Evolutionary conservation across 1,140 invertebrate genomes (phyloP), one percentile per base, ranked within the genome.

Genomic region (Muscidifurax raptorellus): DNA sequence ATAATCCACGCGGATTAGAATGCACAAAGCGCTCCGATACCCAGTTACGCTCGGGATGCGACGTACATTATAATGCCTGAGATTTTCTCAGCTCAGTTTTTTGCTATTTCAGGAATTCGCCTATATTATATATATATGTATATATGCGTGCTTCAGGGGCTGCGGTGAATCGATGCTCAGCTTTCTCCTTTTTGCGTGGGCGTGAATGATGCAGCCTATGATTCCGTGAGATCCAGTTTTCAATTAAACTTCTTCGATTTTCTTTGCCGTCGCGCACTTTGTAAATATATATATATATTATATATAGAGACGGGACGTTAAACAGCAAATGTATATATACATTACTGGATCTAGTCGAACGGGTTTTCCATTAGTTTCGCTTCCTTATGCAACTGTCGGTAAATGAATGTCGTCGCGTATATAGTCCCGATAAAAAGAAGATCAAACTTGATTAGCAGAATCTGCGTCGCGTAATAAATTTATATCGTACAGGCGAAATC

Each of bases 11-110:
- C 22, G 80, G 69, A 87, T 90, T 90, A 88, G 87, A 90, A 90
- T 90, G 90, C 88, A 87, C 90, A 89, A 59, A 86, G 84, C 71
- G 88, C 81, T 86, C 88, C 87, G 86, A 88, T 90, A 87, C 87
- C 82, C 86, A 86, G 85, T 88, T 89, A 89, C 87, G 87, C 86
- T 59, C 86, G 87, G 80, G 88, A 88, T 89, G n/a, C n/a, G 89
- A 88, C 88, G 88, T 10, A 22, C n/a, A 59, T 40, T 40, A 59
- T 59, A 59, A 59, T 59, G 71, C 32, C 71, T 59, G 71, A n/a
- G 30, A 74, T 81, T 27, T 82, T 74, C 71, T 74, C 71, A 32
- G 30, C 22, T n/a, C n/a, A 1, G 71, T 74, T 74, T 74, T 40
- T 40, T 40, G 71, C 71, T 22, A 32, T 74, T 74, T n/a, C 28